phyloP scores from a whole-genome alignment of 2,113 vertebrate genomes.

The Apaloderma vittatum region DNA sequence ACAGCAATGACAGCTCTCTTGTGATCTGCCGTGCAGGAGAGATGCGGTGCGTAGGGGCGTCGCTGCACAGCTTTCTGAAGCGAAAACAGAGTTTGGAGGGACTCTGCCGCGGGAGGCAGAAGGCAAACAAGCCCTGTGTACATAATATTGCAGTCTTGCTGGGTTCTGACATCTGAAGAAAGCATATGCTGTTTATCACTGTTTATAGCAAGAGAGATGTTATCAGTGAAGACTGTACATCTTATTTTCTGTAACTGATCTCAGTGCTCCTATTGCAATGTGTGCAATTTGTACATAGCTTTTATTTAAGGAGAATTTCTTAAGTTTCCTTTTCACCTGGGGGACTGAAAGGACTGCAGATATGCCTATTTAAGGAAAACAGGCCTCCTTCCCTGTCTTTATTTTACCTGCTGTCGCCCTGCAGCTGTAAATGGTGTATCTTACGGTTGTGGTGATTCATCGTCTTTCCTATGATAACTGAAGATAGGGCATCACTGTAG shows the following conservation, averaged over 20 bases:
- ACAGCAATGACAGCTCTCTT: conserved; percentile 77
- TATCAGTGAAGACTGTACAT: conserved; percentile 66
- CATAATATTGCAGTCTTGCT: conserved; percentile 74
- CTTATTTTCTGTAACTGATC: conserved; percentile 76
- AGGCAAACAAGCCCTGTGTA: conserved; percentile 74
- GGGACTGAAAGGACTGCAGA: conserved; percentile 16
- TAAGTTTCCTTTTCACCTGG: conserved; percentile 63
- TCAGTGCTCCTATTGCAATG: conserved; percentile 73
- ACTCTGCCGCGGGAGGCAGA: conserved; percentile 58
- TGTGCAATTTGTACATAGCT: conserved; percentile 84
- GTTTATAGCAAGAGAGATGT: conserved; percentile 65
- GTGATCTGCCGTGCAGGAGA: conserved; percentile 47
- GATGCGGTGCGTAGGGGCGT: background rate
- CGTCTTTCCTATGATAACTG: conserved; percentile 41
- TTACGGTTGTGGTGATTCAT: conserved; percentile 13
- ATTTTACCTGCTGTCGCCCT: conserved; percentile 48
- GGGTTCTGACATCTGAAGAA: conserved; percentile 61
- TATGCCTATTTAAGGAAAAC: conserved; percentile 32
- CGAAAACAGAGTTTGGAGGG: conserved; percentile 38
- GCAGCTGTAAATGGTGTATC: conserved; percentile 61
- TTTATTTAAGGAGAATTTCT: conserved; percentile 79
- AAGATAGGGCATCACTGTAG: conserved; percentile 32
- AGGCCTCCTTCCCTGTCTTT: background rate
- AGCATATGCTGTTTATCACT: conserved; percentile 57
- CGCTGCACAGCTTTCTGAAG: conserved; percentile 44